Evolutionary conservation across 2,797 vertebrate genomes (phyloP).

Genomic region (Huso huso): DNA sequence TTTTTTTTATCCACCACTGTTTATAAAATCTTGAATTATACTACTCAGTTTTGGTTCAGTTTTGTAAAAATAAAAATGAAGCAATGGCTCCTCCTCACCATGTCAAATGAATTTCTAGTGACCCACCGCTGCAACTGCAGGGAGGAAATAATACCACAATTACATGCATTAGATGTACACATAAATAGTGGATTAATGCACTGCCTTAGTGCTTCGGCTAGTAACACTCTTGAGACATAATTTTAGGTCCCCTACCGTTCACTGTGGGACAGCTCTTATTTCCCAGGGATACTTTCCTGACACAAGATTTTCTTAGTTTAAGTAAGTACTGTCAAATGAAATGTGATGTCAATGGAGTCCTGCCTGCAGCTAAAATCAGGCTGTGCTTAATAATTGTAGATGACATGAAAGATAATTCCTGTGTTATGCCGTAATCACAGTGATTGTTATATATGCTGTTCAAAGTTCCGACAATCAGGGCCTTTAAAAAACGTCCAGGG

Average conservation of each 20-base stretch:
- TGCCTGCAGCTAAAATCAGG: not conserved
- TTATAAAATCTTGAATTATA: too few species aligned
- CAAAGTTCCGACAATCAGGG: not conserved
- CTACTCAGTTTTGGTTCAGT: too few species aligned
- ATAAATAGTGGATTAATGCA: slow-evolving; percentile 31
- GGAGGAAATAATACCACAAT: slow-evolving; percentile 27
- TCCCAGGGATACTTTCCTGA: not conserved
- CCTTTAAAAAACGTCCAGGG: not conserved
- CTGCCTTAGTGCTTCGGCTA: slow-evolving; percentile 11
- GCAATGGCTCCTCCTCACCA: slow-evolving; percentile 5
- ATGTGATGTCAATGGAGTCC: not conserved
- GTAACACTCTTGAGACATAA: slow-evolving; percentile 16
- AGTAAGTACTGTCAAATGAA: not conserved
- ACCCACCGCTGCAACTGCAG: slow-evolving; percentile 26
- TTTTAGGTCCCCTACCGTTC: not conserved
- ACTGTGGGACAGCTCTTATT: not conserved
- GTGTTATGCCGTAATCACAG: not conserved
- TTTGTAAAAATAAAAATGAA: too few species aligned
- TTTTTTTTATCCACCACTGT: too few species aligned
- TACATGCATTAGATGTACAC: slow-evolving; percentile 30
- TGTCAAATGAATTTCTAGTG: slow-evolving; percentile 28
- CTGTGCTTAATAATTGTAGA: not conserved
- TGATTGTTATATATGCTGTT: slow-evolving; percentile 1
- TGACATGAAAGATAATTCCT: slow-evolving; percentile 1
- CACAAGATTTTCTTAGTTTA: slow-evolving; percentile 3